Base-by-base conservation (phyloP, 2,888 invertebrate genomes). In the Hymenopus coronatus region DNA sequence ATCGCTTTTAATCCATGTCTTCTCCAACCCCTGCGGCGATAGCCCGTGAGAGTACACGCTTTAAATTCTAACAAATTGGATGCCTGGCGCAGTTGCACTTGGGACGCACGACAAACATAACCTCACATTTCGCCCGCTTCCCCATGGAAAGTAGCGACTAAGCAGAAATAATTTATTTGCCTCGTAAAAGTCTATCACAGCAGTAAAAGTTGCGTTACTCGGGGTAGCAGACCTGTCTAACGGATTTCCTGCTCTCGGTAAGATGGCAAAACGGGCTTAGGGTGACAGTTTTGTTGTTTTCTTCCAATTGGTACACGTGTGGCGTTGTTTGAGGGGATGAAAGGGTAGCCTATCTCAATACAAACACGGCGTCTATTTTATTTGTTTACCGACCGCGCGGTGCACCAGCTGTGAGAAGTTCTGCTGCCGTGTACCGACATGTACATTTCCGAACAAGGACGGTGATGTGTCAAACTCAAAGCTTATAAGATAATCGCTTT, bases 161-260 rank as follows among this genome's bases (percentile, higher is more conserved):
- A 82, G 87, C 88, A 70, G 85, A 89, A 89, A 89, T 89, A 89
- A 89, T 87, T 82, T 88, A 89, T 88, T 89, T 88, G 54, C n/a
- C 33, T 89, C 85, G 88, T 89, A 89, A 89, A 89, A 89, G 89
- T 89, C 89, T 88, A 89, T 89, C 89, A 88, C 87, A 27, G 87
- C 81, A 14, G 87, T 87, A 87, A 87, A 87, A 70, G 54, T 70
- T 70, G 54, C 20, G 54, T 40, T 40, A 40, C 40, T 40, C 54
- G 54, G 54, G 54, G 20, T 70, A 20, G 20, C 54, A 70, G 54
- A 70, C 54, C 54, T 70, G 54, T 70, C 54, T 70, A 70, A 70
- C 20, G 54, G 54, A 70, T 70, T 70, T 70, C 54, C 54, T 70
- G 4, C 20, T 70, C 54, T 70, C 20, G 54, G 54, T 25, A 25